These are phyloP conservation scores for Microcebus murinus DNA, from an alignment of 2,113 vertebrate species.

Conservation along the genomic window DNA sequence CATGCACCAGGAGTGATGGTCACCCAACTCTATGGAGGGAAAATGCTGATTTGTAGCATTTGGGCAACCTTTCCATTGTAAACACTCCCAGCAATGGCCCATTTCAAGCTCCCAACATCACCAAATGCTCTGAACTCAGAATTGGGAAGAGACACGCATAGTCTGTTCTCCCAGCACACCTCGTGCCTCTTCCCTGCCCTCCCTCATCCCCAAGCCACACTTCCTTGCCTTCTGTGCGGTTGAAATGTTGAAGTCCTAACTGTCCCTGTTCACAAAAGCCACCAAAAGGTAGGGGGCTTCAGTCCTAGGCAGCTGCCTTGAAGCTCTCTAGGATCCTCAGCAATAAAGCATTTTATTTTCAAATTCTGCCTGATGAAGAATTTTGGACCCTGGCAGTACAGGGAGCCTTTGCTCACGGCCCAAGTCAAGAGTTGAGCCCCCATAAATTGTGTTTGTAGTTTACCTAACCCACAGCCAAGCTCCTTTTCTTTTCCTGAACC, in stretches of 20 bases:
- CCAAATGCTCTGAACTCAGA: neutral
- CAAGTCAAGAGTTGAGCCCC: neutral
- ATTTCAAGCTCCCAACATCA: neutral
- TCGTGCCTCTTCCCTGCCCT: neutral
- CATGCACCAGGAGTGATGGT: neutral
- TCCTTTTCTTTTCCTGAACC: neutral
- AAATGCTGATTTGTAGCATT: neutral
- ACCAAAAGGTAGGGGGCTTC: neutral
- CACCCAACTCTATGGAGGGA: neutral
- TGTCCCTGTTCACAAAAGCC: neutral
- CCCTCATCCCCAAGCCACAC: neutral
- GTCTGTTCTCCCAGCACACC: neutral
- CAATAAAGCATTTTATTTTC: conserved; percentile 77
- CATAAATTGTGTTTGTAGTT: neutral
- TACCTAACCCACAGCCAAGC: neutral
- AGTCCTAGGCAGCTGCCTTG: neutral
- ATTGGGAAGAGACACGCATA: neutral
- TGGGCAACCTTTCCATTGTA: neutral
- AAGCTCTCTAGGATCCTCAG: conserved; percentile 47
- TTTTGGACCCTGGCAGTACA: neutral
- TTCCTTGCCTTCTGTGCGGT: neutral
- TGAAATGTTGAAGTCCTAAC: neutral
- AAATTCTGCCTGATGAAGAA: neutral
- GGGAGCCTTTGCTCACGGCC: neutral
- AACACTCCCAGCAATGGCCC: neutral